A percentile compares a stretch with the other conserved stretches of the same genome.
These are phyloP conservation scores for Leptinotarsa juncta DNA, from an alignment of 2,888 invertebrate species.

Conservation along the genomic window DNA sequence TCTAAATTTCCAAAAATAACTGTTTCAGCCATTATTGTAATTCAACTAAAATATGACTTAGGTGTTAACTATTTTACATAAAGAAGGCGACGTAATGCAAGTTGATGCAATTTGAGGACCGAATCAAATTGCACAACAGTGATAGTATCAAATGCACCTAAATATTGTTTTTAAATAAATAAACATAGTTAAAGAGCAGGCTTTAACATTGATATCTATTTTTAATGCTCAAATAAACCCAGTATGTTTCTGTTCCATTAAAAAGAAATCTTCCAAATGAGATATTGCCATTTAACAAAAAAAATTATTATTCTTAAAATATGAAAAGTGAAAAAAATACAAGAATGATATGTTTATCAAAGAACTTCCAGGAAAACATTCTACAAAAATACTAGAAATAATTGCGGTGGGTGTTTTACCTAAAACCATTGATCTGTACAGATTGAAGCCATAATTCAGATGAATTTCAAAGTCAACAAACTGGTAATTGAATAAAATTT, in stretches of 20 bases:
- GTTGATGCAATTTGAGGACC: conserved; percentile 45
- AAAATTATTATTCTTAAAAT: background rate
- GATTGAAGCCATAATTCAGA: background rate
- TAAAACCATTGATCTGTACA: background rate
- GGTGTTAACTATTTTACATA: conserved; percentile 51
- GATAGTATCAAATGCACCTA: conserved; percentile 37
- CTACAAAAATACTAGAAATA: too few species aligned
- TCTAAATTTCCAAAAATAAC: conserved; percentile 55
- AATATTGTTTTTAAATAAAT: conserved; percentile 49
- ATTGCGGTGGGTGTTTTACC: too few species aligned
- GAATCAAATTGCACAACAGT: conserved; percentile 45
- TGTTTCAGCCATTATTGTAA: conserved; percentile 48
- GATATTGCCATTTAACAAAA: background rate
- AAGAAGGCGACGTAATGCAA: conserved; percentile 35
- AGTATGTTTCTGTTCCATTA: conserved; percentile 43
- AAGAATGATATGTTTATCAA: background rate
- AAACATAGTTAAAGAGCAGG: conserved; percentile 53
- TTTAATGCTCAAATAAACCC: conserved; percentile 37
- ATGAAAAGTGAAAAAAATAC: background rate
- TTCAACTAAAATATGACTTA: conserved; percentile 52
- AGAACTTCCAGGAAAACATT: background rate
- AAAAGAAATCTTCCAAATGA: conserved; percentile 19
- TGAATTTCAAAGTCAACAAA: background rate
- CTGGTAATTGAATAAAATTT: too few species aligned
- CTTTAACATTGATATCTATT: conserved; percentile 55